Evolutionary conservation across 2,888 invertebrate species (phyloP).

Genomic region (Entomobrya proxima): DNA sequence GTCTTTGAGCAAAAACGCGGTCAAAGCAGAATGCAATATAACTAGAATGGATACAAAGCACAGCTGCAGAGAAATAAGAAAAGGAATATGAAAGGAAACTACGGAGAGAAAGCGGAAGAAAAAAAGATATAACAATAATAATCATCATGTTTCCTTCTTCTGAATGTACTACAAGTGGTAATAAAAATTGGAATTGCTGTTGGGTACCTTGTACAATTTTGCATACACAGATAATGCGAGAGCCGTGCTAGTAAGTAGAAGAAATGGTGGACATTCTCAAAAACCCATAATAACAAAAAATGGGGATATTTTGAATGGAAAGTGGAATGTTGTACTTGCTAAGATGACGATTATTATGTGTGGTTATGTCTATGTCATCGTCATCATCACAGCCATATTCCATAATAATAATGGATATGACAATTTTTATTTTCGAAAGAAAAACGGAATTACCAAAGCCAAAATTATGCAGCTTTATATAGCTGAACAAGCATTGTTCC

Average conservation of each 20-base stretch:
- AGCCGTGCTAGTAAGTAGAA: background rate
- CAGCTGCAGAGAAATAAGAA: background rate
- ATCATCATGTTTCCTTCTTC: conserved; percentile 22
- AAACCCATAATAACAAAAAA: conserved; percentile 37
- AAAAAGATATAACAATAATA: conserved; percentile 38
- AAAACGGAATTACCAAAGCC: background rate
- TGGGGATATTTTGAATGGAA: conserved; percentile 15
- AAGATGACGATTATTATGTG: conserved; percentile 21
- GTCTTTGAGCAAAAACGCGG: background rate
- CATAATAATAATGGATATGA: conserved; percentile 26
- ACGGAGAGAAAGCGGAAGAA: background rate
- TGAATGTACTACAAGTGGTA: conserved; percentile 1
- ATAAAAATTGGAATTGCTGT: conserved; percentile 19
- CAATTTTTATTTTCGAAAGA: conserved; percentile 12
- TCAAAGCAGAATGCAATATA: background rate
- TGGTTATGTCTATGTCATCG: conserved; percentile 11
- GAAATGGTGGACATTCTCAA: conserved; percentile 37
- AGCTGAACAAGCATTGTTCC: too few relatives aligned
- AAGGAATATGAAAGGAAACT: background rate
- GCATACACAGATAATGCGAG: background rate
- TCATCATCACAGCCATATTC: background rate
- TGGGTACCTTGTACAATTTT: background rate
- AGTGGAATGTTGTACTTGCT: background rate
- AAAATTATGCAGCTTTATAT: background rate
- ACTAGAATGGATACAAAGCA: background rate